These are phyloP conservation scores for Anaspis maculata DNA, from an alignment of 2,888 invertebrate genomes.

Conservation along the genomic window DNA sequence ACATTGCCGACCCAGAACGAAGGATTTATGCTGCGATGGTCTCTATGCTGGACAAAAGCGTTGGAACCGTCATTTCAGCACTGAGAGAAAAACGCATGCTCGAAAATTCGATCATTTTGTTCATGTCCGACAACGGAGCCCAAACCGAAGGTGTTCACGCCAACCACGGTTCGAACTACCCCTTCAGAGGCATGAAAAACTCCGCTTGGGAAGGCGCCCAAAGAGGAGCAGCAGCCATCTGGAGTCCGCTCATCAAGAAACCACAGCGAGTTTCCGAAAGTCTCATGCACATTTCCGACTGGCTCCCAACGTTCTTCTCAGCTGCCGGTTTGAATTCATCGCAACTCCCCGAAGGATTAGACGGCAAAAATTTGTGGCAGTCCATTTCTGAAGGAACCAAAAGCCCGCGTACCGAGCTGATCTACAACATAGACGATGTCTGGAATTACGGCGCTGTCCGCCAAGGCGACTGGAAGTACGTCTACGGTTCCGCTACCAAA, in stretches of 20 bases:
- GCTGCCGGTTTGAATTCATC: conserved; percentile 47
- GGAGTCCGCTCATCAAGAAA: conserved; percentile 53
- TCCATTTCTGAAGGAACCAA: conserved; percentile 41
- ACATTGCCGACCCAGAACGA: conserved; percentile 55
- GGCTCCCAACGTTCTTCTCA: conserved; percentile 59
- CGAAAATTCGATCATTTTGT: conserved; percentile 76
- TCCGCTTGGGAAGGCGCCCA: conserved; percentile 67
- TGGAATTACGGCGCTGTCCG: conserved; percentile 50
- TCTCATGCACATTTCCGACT: conserved; percentile 60
- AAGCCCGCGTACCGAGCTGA: conserved; percentile 48
- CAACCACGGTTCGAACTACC: conserved; percentile 76
- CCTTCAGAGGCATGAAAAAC: conserved; percentile 64
- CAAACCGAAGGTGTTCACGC: conserved; percentile 63
- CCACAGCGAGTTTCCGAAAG: conserved; percentile 50
- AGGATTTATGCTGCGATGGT: conserved; percentile 78
- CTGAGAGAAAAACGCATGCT: conserved; percentile 62
- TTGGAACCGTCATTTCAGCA: conserved; percentile 69
- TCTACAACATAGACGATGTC: conserved; percentile 51
- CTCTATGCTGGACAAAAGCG: conserved; percentile 77
- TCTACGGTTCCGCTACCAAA: conserved; percentile 47
- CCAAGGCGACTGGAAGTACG: conserved; percentile 55
- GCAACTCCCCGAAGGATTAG: conserved; percentile 48
- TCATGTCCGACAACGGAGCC: conserved; percentile 85
- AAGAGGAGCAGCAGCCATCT: conserved; percentile 54
- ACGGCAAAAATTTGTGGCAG: conserved; percentile 48